Percentiles rank a stretch among this genome's conserved stretches.
phyloP scores from a whole-genome alignment of 2,888 invertebrate species.

The Endomychus coccineus region DNA sequence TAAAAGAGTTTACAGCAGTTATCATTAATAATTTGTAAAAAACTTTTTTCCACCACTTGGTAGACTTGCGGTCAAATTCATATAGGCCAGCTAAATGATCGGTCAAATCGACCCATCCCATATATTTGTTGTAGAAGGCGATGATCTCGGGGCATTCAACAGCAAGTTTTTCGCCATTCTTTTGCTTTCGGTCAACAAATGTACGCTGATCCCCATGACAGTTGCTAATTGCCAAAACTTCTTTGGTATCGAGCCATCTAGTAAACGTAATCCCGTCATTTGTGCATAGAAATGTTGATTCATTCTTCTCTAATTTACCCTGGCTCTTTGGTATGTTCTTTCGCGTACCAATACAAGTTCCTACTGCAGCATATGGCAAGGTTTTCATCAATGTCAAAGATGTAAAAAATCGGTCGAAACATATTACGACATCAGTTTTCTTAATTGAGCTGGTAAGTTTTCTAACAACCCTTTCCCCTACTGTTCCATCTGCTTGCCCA shows the following conservation, averaged over 20 bases:
- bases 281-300: constrained; percentile 11
- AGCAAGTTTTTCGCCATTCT: constrained; percentile 8
- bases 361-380: constrained; percentile 14
- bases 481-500: constrained; percentile 13
- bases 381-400: constrained; percentile 12
- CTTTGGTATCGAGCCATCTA: constrained; percentile 17
- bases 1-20: constrained; percentile 3
- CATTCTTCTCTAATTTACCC: constrained; percentile 10
- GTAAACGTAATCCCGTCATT: constrained; percentile 3
- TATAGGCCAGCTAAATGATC: constrained; percentile 17
- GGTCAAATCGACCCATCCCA: constrained; percentile 17
- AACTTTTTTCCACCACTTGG: constrained; percentile 14
- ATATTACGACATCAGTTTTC: constrained; percentile 11
- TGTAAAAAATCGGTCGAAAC: constrained; percentile 17
- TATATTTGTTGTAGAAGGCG: constrained; percentile 12
- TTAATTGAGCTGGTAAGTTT: constrained; percentile 11
- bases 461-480: constrained; percentile 26
- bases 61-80: constrained; percentile 15
- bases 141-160: constrained; percentile 14
- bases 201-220: constrained; percentile 11
- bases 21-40: constrained; percentile 13
- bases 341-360: constrained; percentile 11
- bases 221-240: constrained; percentile 14
- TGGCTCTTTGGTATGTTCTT: constrained; percentile 13
- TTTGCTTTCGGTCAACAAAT: constrained; percentile 10